Conservation (phyloP, 2,797 vertebrate species). For the Falco cherrug region DNA sequence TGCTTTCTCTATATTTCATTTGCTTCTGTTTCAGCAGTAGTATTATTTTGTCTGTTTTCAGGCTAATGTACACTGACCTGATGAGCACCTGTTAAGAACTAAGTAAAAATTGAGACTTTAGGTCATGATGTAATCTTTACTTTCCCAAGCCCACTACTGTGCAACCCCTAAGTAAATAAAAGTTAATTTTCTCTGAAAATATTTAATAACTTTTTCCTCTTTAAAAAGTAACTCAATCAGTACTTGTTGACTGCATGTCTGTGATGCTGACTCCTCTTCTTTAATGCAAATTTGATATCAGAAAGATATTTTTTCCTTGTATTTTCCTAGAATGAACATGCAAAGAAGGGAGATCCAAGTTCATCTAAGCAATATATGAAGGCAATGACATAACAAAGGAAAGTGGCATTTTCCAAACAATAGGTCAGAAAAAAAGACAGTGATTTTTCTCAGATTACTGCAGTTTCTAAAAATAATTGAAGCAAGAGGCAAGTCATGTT, state of each 20-base stretch:
- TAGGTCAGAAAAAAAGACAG: not conserved
- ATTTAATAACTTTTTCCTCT: not conserved
- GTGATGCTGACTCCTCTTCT: not conserved
- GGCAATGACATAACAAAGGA: not conserved
- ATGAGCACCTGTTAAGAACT: not conserved
- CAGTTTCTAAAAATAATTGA: not conserved
- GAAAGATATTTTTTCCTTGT: not conserved
- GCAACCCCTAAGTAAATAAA: not conserved
- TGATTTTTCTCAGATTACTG: not conserved
- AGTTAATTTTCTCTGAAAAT: conserved; percentile 15
- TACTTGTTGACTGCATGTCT: not conserved
- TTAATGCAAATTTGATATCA: not conserved
- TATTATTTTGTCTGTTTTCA: not conserved
- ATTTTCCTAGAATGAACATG: not conserved
- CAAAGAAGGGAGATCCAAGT: not conserved
- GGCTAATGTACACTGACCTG: not conserved
- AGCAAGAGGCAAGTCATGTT: not conserved
- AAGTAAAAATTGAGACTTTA: not conserved
- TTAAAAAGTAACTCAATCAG: not conserved
- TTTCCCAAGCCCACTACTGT: not conserved
- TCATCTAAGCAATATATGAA: not conserved
- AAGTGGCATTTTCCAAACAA: not conserved
- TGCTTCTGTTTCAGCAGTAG: not conserved
- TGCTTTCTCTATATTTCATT: not conserved
- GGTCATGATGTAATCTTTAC: not conserved